phyloP scores from a whole-genome alignment of 2,113 vertebrate species.

The Coregonus clupeaformis region DNA sequence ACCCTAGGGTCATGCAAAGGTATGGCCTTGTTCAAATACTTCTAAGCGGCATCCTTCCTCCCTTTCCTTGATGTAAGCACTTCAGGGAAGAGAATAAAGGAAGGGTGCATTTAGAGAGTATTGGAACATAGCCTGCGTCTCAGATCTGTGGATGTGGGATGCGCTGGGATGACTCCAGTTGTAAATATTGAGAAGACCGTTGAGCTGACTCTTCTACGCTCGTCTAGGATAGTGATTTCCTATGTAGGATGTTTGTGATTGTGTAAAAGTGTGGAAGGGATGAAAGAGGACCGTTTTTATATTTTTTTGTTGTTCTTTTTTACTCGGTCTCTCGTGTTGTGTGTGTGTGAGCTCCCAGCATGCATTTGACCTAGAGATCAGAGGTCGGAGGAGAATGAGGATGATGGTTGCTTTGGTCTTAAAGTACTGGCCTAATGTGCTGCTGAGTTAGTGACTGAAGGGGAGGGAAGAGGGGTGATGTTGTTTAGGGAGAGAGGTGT shows the following conservation, averaged over 20 bases:
- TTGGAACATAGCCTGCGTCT: too few relatives aligned
- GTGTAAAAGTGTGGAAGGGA: neutral
- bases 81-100: too few relatives aligned
- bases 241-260: constrained; percentile 44
- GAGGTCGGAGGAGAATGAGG: constrained; percentile 20
- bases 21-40: too few relatives aligned
- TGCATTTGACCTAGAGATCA: constrained; percentile 22
- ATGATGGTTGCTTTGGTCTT: neutral
- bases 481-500: constrained; percentile 26
- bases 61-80: too few relatives aligned
- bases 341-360: constrained; percentile 26
- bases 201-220: constrained; percentile 61
- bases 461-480: neutral
- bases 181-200: constrained; percentile 71
- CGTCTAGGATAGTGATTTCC: constrained; percentile 55
- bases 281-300: constrained; percentile 1
- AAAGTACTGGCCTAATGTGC: neutral
- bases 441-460: neutral
- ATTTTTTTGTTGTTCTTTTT: neutral
- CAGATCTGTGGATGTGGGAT: constrained; percentile 14
- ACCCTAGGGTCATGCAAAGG: constrained; percentile 24
- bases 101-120: too few relatives aligned
- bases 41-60: too few relatives aligned
- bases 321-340: neutral
- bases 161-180: constrained; percentile 51